These are phyloP conservation scores for Campopleginae sp. DNA, from an alignment of 2,888 invertebrate genomes.

Conservation along the genomic window DNA sequence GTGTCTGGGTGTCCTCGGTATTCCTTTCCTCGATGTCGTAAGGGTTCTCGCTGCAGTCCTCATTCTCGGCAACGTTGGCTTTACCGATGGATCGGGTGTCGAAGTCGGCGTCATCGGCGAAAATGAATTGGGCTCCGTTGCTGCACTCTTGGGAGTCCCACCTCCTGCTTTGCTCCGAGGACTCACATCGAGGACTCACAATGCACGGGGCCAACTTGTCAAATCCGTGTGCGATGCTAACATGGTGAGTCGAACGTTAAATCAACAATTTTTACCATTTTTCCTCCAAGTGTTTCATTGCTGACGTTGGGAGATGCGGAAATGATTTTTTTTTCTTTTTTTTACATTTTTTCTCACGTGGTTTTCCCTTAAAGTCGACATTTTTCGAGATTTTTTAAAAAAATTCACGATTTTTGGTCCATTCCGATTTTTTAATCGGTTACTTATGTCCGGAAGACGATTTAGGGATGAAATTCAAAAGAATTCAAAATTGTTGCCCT, in stretches of 20 bases:
- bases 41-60: constrained; percentile 95
- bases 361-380: background rate
- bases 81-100: constrained; percentile 91
- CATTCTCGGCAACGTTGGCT: constrained; percentile 96
- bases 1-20: constrained; percentile 94
- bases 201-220: constrained; percentile 91
- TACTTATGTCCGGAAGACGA: background rate
- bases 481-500: background rate
- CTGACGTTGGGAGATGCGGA: background rate
- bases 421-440: background rate
- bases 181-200: constrained; percentile 92
- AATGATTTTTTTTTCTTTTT: too few relatives aligned
- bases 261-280: background rate
- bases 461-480: background rate
- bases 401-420: background rate
- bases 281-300: background rate
- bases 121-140: constrained; percentile 93
- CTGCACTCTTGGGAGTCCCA: constrained; percentile 92
- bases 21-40: constrained; percentile 97
- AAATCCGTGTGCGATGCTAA: constrained; percentile 93
- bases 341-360: background rate
- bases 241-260: constrained; percentile 85
- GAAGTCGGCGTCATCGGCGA: constrained; percentile 93
- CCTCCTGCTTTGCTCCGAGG: constrained; percentile 91
- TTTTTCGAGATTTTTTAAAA: too few relatives aligned